Evolutionary conservation across 2,113 vertebrate genomes (phyloP), one percentile per base, ranked within the genome.

Genomic region (Haemorhous mexicanus): DNA sequence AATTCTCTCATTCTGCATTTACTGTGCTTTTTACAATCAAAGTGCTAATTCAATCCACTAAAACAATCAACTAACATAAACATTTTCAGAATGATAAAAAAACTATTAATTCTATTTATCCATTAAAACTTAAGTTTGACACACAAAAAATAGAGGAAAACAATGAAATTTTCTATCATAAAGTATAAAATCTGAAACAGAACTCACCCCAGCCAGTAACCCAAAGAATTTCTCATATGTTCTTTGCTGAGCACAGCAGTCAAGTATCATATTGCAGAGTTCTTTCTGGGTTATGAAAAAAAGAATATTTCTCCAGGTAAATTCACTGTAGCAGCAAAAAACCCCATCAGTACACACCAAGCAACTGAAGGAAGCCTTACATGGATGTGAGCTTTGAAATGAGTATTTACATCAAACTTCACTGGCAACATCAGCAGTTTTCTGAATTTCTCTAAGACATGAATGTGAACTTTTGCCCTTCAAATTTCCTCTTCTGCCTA

Each of bases 181-280:
- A 74, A 90, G 23, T 15, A 8, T 53, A 91, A 93, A 95, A 86
- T 70, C 27, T 63, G 26, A 87, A 96, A 35, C 15, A 62, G 52
- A 79, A 97, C 99, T 99, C 96, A 99, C 99, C 98, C 99, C 99
- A 35, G 99, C 99, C 80, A 99, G 97, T 55, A 99, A 98, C 21
- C 99, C 99, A 43, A 99, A 99, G 98, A 99, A 99, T 97, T 99
- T 99, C 95, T 99, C 99, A 0, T 99, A 99, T 10, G 99, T 99
- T 84, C 99, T 98, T 97, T 99, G 99, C 89, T 99, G 99, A 93
- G 99, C 99, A 95, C 99, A 99, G 97, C 99, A 99, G 96, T 99
- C 99, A 91, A 99, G 98, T 96, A 99, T 99, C 99, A 99, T 99
- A 98, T 99, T 99, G 95, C 99, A 99, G 83, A 99, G 98, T 96